phyloP scores from a whole-genome alignment of 2,797 vertebrate species.

The Microctenopoma lineatum region DNA sequence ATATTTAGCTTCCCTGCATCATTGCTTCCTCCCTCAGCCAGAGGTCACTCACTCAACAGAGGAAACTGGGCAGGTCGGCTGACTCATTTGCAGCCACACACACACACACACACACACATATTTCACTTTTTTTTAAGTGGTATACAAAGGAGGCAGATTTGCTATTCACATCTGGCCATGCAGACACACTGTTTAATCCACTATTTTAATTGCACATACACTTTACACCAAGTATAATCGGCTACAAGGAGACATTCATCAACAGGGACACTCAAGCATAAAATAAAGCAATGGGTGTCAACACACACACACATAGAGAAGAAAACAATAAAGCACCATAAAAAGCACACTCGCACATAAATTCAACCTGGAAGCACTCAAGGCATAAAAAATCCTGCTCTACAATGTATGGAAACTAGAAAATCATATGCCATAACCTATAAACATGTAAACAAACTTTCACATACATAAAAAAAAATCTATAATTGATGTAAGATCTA shows the following conservation, averaged over 20 bases:
- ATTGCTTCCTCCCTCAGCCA: constrained; percentile 12
- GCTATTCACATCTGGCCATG: constrained; percentile 20
- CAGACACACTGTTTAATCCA: constrained; percentile 34
- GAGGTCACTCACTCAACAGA: constrained; percentile 39
- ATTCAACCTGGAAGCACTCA: constrained; percentile 56
- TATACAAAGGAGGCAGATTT: background rate
- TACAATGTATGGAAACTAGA: constrained; percentile 19
- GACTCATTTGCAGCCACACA: constrained; percentile 39
- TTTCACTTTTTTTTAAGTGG: constrained; percentile 44
- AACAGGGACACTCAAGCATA: constrained; percentile 54
- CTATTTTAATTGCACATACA: constrained; percentile 65
- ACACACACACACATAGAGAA: constrained; percentile 38
- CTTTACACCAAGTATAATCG: constrained; percentile 52
- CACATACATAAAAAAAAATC: constrained; percentile 44
- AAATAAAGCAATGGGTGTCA: constrained; percentile 54
- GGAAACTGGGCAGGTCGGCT: constrained; percentile 11
- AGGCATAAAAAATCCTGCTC: constrained; percentile 21
- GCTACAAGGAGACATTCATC: constrained; percentile 58
- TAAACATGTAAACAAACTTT: constrained; percentile 72
- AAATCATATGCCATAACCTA: constrained; percentile 52
- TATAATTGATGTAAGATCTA: background rate
- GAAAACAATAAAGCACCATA: constrained; percentile 54
- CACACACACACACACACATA: background rate
- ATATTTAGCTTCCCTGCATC: constrained; percentile 11
- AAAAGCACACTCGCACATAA: constrained; percentile 50